phyloP scores from a whole-genome alignment of 2,797 vertebrate genomes.

The Setipinna tenuifilis region DNA sequence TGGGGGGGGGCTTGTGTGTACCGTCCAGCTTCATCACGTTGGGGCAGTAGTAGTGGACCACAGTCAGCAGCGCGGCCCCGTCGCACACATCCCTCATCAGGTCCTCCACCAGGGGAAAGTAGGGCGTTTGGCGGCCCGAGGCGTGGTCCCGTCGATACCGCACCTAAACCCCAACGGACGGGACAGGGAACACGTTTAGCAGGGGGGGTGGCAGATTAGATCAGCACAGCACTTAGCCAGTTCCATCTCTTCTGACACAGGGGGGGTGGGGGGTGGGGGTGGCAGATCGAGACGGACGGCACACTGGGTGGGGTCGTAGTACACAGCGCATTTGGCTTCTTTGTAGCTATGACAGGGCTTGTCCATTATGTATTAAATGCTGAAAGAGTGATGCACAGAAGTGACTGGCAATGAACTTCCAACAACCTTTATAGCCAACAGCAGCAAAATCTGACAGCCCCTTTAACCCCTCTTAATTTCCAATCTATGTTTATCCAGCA shows the following conservation, averaged over 20 bases:
- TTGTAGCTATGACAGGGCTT: constrained; percentile 14
- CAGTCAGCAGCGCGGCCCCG: constrained; percentile 89
- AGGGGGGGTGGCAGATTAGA: constrained; percentile 27
- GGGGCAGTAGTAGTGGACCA: constrained; percentile 95
- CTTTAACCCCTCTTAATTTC: neutral
- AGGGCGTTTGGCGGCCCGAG: constrained; percentile 85
- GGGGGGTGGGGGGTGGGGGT: neutral
- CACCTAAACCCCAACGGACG: constrained; percentile 76
- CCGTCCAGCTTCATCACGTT: constrained; percentile 96
- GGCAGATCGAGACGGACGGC: neutral
- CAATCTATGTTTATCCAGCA: neutral
- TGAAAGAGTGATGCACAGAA: neutral
- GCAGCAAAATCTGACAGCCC: neutral
- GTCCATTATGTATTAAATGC: neutral
- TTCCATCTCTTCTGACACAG: constrained; percentile 3
- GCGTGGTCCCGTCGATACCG: constrained; percentile 93
- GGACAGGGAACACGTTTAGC: constrained; percentile 22
- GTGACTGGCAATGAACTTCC: neutral
- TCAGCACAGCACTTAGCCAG: neutral
- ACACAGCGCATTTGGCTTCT: constrained; percentile 15
- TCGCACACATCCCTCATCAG: constrained; percentile 93
- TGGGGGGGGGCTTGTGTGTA: constrained; percentile 58
- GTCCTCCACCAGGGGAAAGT: constrained; percentile 91
- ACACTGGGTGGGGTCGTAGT: neutral
- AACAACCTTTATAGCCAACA: neutral